Conservation (phyloP, 1,140 invertebrate genomes). For the Carposina sasakii region DNA sequence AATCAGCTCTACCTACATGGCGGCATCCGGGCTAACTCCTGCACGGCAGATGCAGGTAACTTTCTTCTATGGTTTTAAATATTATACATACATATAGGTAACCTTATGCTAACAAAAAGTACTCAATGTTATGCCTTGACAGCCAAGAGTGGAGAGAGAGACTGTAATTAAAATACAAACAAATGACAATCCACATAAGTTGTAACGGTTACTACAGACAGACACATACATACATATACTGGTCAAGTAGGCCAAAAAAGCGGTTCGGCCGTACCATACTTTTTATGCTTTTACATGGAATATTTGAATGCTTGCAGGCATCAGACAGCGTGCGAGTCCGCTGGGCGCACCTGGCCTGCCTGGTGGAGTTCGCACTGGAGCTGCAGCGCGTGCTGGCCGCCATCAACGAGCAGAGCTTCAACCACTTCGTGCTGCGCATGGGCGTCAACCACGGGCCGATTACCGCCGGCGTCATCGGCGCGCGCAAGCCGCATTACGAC, state of each 20-base stretch:
- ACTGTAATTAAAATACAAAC: no score
- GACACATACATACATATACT: no score
- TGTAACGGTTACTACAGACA: no score
- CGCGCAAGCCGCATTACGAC: conserved; percentile 95
- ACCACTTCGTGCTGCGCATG: conserved; percentile 95
- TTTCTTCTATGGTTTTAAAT: no score
- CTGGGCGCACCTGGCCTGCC: conserved; percentile 87
- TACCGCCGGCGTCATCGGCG: conserved; percentile 95
- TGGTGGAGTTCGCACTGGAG: conserved; percentile 94
- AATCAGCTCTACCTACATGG: conserved; percentile 98
- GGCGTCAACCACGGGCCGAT: conserved; percentile 97
- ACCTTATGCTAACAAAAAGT: no score
- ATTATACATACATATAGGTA: no score
- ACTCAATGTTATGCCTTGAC: no score
- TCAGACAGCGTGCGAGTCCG: conserved; percentile 80
- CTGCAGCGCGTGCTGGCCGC: conserved; percentile 90
- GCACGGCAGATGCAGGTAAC: conserved; percentile 78
- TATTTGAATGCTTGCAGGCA: conserved; percentile 59
- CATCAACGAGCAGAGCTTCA: conserved; percentile 96
- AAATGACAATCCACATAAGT: no score
- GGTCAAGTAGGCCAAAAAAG: no score
- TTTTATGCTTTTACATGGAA: no score
- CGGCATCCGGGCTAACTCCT: conserved; percentile 91
- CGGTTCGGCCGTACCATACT: no score
- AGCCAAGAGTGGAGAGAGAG: no score